A percentile compares a stretch with the other conserved stretches of the same genome.
These are phyloP conservation scores for Otocyon megalotis DNA, from an alignment of 2,113 vertebrate genomes.

Conservation along the genomic window DNA sequence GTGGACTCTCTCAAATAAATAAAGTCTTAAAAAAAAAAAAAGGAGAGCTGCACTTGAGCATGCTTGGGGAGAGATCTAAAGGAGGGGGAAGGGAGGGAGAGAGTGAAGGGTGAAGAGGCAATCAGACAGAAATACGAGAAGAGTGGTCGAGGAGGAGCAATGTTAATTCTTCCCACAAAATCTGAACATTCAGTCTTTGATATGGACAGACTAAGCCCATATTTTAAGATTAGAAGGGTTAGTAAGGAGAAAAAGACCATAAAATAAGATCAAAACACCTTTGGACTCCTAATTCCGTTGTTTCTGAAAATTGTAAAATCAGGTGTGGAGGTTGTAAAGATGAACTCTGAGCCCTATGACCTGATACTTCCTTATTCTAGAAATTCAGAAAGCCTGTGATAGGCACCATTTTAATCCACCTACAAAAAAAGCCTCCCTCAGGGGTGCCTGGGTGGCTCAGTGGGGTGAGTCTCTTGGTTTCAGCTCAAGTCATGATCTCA, in stretches of 20 bases:
- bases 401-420: neutral
- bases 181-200: neutral
- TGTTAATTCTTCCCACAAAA: neutral
- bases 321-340: neutral
- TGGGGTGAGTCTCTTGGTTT: neutral
- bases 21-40: neutral
- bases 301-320: neutral
- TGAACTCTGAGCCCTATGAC: neutral
- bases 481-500: neutral
- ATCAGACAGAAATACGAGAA: neutral
- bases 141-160: too few species aligned
- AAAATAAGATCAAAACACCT: conserved; percentile 27
- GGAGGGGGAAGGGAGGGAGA: neutral
- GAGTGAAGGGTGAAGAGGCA: neutral
- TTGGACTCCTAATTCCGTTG: neutral
- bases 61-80: neutral
- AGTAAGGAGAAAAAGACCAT: neutral
- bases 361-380: neutral
- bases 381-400: neutral
- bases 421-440: neutral
- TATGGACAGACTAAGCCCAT: neutral
- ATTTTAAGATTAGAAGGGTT: neutral
- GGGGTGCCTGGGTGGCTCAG: neutral
- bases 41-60: neutral
- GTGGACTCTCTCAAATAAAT: neutral